phyloP scores from a whole-genome alignment of 2,113 vertebrate species.

The Physeter macrocephalus region DNA sequence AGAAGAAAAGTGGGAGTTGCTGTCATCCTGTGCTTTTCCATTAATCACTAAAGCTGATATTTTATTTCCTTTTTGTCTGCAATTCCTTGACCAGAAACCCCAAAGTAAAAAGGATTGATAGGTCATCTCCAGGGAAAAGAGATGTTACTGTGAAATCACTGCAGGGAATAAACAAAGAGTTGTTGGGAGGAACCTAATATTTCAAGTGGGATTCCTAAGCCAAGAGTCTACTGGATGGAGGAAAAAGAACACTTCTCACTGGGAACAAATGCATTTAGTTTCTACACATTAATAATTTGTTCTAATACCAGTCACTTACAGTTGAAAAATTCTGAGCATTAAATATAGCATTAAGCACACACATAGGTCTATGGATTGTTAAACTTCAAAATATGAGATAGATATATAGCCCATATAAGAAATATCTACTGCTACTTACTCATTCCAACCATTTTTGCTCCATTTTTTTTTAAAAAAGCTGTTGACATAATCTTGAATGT shows the following conservation, averaged over 20 bases:
- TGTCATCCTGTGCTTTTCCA: background rate
- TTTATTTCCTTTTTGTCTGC: background rate
- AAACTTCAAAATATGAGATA: background rate
- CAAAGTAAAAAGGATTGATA: background rate
- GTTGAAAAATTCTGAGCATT: background rate
- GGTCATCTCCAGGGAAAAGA: background rate
- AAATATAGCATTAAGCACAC: background rate
- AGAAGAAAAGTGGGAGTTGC: background rate
- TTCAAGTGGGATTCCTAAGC: background rate
- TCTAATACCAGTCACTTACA: conserved; percentile 22
- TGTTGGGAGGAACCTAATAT: background rate
- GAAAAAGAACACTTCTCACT: conserved; percentile 18
- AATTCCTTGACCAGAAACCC: background rate
- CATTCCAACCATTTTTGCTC: background rate
- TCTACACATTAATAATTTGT: conserved; percentile 44
- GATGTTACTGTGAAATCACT: background rate
- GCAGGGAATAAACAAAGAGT: background rate
- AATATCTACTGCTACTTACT: background rate
- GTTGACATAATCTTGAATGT: background rate
- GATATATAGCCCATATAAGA: background rate
- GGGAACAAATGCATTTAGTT: background rate
- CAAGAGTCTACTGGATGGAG: background rate
- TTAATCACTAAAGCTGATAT: background rate
- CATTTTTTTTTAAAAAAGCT: background rate
- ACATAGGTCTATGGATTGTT: background rate